A percentile compares a stretch with the other conserved stretches of the same genome.
Conservation (phyloP, 2,113 vertebrate species). For the Gambusia holbrooki region DNA sequence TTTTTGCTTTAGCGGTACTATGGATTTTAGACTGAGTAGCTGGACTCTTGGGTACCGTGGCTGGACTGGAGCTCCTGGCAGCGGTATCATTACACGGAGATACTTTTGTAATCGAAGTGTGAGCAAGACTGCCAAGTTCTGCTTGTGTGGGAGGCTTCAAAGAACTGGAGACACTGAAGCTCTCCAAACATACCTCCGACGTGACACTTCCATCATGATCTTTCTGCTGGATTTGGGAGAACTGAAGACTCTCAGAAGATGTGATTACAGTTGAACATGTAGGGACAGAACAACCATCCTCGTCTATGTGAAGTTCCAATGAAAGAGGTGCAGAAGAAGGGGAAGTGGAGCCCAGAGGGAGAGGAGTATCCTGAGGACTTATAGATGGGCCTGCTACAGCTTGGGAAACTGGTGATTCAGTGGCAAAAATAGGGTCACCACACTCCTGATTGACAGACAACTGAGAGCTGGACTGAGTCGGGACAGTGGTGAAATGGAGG, state of each 20-base stretch:
- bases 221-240: constrained; percentile 41
- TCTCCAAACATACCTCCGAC: constrained; percentile 37
- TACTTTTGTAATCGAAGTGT: constrained; percentile 6
- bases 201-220: constrained; percentile 25
- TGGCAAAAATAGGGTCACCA: constrained; percentile 31
- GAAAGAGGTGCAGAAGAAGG: constrained; percentile 36
- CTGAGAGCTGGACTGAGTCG: constrained; percentile 85
- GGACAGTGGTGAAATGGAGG: constrained; percentile 6
- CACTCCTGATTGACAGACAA: constrained; percentile 79
- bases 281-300: constrained; percentile 55
- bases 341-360: constrained; percentile 39
- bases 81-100: constrained; percentile 17
- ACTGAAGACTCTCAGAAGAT: constrained; percentile 45
- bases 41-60: constrained; percentile 46
- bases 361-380: constrained; percentile 31
- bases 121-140: constrained; percentile 14
- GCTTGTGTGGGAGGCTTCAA: constrained; percentile 16
- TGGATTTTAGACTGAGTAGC: constrained; percentile 23
- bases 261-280: constrained; percentile 13
- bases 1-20: constrained; percentile 39
- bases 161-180: constrained; percentile 28
- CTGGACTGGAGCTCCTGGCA: constrained; percentile 31
- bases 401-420: constrained; percentile 25
- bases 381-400: neutral
- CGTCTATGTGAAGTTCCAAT: constrained; percentile 71